Conservation (phyloP, 2,888 invertebrate genomes). For the Seira ritae region DNA sequence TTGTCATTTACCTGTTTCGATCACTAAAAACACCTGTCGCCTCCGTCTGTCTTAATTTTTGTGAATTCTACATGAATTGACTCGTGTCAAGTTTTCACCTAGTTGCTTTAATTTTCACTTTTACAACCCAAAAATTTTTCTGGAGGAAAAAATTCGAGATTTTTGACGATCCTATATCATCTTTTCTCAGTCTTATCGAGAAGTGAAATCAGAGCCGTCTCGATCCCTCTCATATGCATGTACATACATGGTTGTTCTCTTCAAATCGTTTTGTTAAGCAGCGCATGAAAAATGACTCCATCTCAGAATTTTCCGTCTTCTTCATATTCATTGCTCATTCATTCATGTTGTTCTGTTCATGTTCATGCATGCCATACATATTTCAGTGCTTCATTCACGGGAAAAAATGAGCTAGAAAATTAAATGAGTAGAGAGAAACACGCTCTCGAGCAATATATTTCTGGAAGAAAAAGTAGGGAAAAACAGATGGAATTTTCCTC, state of each 20-base stretch:
- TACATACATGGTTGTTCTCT: not conserved
- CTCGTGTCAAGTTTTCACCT: no score
- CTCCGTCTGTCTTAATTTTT: no score
- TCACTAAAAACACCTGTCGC: no score
- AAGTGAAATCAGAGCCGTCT: not conserved
- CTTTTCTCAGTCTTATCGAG: no score
- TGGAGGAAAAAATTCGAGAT: no score
- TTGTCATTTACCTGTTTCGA: no score
- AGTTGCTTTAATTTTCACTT: no score
- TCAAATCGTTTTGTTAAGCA: not conserved
- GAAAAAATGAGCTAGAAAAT: not conserved
- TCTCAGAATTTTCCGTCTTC: no score
- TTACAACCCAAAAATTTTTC: no score
- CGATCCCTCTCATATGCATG: not conserved
- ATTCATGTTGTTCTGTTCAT: not conserved
- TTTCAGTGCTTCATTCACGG: not conserved
- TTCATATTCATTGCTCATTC: not conserved
- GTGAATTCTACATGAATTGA: no score
- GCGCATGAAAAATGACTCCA: not conserved
- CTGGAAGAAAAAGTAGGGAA: conserved; percentile 8
- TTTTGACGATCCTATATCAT: no score
- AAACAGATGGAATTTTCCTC: conserved; percentile 9
- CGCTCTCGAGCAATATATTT: no score
- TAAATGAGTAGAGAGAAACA: not conserved
- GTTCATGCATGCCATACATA: conserved; percentile 2